phyloP scores from a whole-genome alignment of 2,113 vertebrate genomes.

The Pachycephala philippinensis region DNA sequence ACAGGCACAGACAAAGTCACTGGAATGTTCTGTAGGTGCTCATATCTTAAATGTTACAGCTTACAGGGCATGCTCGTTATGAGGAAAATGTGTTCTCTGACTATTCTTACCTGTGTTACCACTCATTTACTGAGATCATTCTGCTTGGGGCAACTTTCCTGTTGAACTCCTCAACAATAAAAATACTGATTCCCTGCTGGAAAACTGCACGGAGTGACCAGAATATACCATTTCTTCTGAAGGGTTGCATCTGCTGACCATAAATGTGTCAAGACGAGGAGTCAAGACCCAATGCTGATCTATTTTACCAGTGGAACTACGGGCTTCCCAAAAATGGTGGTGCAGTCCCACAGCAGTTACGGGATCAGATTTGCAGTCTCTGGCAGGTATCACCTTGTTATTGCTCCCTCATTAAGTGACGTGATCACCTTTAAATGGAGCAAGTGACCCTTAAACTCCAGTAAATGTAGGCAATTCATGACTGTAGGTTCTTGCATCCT shows the following conservation, averaged over 20 bases:
- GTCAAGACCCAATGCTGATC: slow-evolving; percentile 72
- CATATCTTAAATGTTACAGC: neutral
- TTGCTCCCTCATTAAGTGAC: neutral
- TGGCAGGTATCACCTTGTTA: slow-evolving; percentile 64
- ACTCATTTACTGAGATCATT: neutral
- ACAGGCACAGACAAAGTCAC: neutral
- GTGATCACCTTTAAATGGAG: neutral
- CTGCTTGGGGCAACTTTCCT: neutral
- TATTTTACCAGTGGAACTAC: slow-evolving; percentile 85
- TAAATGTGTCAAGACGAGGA: slow-evolving; percentile 70
- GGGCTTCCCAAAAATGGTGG: slow-evolving; percentile 80
- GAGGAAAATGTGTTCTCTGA: neutral
- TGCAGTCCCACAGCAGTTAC: slow-evolving; percentile 78
- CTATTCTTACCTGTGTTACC: neutral
- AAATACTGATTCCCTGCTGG: neutral
- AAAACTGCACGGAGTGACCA: neutral
- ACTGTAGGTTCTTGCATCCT: neutral
- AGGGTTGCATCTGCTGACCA: slow-evolving; percentile 74
- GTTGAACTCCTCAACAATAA: neutral
- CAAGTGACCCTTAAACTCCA: neutral
- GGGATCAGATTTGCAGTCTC: slow-evolving; percentile 75
- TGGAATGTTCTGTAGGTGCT: neutral
- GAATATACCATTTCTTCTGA: neutral
- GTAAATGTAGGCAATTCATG: neutral
- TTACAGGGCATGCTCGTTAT: neutral